Base-by-base conservation (phyloP, 2,888 invertebrate genomes). In the Cephus pulcher region DNA sequence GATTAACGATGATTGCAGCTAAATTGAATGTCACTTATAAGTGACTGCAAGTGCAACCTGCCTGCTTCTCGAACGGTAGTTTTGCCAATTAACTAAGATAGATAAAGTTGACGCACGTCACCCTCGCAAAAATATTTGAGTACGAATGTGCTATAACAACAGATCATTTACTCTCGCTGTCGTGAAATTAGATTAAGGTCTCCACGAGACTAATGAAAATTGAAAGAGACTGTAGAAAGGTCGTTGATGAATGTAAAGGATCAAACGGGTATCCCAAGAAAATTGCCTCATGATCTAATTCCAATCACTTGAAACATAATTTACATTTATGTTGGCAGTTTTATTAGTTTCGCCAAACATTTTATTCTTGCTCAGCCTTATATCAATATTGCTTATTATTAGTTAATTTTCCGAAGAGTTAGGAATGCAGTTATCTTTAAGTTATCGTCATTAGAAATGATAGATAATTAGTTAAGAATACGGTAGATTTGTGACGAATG, bases 1-100 rank as follows among this genome's bases (percentile, higher is more conserved):
- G 68, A 76, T 68, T 79, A 76, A 81, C 80, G 81, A 82, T 81
- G 82, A 83, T 85, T 83, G 84, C 79, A 75, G 73, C 79, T 79
- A 79, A 80, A 85, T 82, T 81, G 82, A 75, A 80, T 76, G 83
- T 78, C 81, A 83, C 82, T 86, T 79, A 56, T 56, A 85, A 82
- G 75, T 80, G 76, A 80, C 75, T 80, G 81, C 81, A 80, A 80
- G 81, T 82, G 81, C 79, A 79, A 79, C 75, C 40, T 23, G 40
- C 23, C 40, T 56, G 40, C 40, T 56, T 56, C 23, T 56, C 9
- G 40, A 23, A 56, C 6, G 40, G 23, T 23, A 56, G 23, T 56
- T 56, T 56, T 23, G 9, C 23, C 40, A 56, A 23, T 56, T 56
- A 56, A 56, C 23, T 56, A 56, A 56, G 23, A 23, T 56, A 56